Evolutionary conservation across 2,797 vertebrate species (phyloP).

Genomic region (Galagoides demidoff): DNA sequence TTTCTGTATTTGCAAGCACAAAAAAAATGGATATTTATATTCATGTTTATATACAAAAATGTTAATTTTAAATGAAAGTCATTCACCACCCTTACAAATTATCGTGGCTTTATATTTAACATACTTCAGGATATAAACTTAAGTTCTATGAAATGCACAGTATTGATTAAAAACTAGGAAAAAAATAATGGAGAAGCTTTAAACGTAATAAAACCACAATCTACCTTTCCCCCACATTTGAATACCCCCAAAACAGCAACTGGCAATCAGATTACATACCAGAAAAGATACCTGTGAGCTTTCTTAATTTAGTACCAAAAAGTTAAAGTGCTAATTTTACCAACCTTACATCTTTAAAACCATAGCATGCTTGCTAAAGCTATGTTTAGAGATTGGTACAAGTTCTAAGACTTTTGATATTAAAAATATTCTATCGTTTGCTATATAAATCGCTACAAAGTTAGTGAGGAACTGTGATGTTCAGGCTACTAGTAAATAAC

Average conservation of each 20-base stretch:
- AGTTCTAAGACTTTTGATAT: conserved; percentile 44
- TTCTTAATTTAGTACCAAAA: conserved; percentile 49
- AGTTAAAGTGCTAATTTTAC: neutral
- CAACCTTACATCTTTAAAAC: conserved; percentile 2
- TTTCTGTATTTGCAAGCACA: conserved; percentile 13
- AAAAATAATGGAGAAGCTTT: conserved; percentile 2
- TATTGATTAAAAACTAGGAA: conserved; percentile 30
- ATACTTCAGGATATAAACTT: conserved; percentile 29
- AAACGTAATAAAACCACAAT: conserved; percentile 26
- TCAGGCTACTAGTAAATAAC: conserved; percentile 8
- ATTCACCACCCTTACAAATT: neutral
- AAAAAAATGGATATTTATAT: conserved; percentile 2
- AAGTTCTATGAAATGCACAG: conserved; percentile 46
- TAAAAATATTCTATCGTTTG: neutral
- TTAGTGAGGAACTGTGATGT: neutral
- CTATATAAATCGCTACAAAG: neutral
- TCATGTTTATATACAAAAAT: conserved; percentile 9
- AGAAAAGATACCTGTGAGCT: neutral
- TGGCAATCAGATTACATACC: neutral
- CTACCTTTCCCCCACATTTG: neutral
- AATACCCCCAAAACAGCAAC: neutral
- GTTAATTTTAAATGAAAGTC: conserved; percentile 48
- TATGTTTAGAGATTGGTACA: neutral
- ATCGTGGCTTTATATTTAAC: conserved; percentile 39
- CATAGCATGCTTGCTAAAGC: neutral